A percentile compares a stretch with the other conserved stretches of the same genome.
phyloP scores from a whole-genome alignment of 2,797 vertebrate species.

The Phrynocephalus vlangalii region DNA sequence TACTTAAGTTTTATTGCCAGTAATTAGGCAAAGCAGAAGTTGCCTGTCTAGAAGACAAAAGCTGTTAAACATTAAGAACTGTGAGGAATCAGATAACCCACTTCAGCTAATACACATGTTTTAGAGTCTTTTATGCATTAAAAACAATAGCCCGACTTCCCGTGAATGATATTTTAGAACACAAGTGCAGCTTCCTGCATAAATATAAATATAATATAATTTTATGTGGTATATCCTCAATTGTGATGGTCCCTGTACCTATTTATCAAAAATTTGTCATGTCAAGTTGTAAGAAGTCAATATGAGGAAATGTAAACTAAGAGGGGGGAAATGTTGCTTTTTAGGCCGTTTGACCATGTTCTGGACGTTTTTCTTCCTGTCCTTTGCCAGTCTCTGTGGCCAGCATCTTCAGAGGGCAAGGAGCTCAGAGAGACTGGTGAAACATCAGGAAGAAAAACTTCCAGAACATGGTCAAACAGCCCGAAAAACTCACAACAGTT shows the following conservation, averaged over 20 bases:
- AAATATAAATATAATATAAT: slow-evolving; percentile 27
- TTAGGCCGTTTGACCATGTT: no score
- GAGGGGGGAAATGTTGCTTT: not conserved
- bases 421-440: no score
- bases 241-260: slow-evolving; percentile 53
- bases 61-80: slow-evolving; percentile 59
- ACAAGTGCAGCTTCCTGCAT: slow-evolving; percentile 41
- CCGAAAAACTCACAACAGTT: no score
- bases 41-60: slow-evolving; percentile 59
- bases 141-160: slow-evolving; percentile 8
- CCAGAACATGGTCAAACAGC: no score
- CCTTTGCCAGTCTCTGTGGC: no score
- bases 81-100: slow-evolving; percentile 56
- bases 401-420: no score
- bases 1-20: slow-evolving; percentile 74
- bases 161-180: slow-evolving; percentile 3
- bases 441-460: no score
- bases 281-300: slow-evolving; percentile 1
- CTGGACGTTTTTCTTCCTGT: no score
- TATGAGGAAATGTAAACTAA: slow-evolving; percentile 29
- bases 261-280: slow-evolving; percentile 51
- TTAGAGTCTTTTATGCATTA: not conserved
- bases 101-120: slow-evolving; percentile 37
- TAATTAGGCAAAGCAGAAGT: slow-evolving; percentile 68
- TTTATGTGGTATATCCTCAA: slow-evolving; percentile 51